Conservation (phyloP, 2,888 invertebrate species). For the Nowickia ferox region DNA sequence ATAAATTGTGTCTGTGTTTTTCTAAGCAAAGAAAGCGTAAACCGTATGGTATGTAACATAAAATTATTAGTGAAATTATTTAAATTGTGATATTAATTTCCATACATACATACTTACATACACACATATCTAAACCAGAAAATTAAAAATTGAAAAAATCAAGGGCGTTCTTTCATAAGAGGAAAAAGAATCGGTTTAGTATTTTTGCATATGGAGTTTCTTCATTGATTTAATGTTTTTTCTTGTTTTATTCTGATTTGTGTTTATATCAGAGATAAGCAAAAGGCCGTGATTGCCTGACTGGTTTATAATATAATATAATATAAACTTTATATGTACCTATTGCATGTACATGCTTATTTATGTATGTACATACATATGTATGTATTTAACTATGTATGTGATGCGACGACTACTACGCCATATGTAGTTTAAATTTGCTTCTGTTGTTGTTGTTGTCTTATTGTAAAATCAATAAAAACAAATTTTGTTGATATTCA, state of each 20-base stretch:
- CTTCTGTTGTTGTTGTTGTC: constrained; percentile 24
- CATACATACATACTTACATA: background rate
- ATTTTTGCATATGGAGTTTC: constrained; percentile 58
- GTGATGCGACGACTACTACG: constrained; percentile 21
- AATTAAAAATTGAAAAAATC: constrained; percentile 20
- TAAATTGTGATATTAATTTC: constrained; percentile 62
- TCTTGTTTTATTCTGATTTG: constrained; percentile 28
- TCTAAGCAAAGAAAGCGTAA: constrained; percentile 25
- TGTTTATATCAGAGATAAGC: too few species aligned
- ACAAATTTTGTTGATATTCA: constrained; percentile 46
- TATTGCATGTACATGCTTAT: too few species aligned
- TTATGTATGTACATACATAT: too few species aligned
- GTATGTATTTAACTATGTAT: background rate
- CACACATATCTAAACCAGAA: constrained; percentile 1
- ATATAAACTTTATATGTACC: too few species aligned
- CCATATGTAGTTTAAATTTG: constrained; percentile 18
- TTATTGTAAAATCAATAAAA: constrained; percentile 68
- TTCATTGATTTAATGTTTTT: constrained; percentile 23
- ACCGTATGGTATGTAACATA: constrained; percentile 45
- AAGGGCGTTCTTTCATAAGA: constrained; percentile 52
- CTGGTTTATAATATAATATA: too few species aligned
- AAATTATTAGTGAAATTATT: constrained; percentile 41
- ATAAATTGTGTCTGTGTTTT: background rate
- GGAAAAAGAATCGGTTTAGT: background rate
- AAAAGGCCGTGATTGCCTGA: too few species aligned